Evolutionary conservation across 53 echinoderm and acorn worm genomes (phyloP).

Genomic region (Crossaster papposus): DNA sequence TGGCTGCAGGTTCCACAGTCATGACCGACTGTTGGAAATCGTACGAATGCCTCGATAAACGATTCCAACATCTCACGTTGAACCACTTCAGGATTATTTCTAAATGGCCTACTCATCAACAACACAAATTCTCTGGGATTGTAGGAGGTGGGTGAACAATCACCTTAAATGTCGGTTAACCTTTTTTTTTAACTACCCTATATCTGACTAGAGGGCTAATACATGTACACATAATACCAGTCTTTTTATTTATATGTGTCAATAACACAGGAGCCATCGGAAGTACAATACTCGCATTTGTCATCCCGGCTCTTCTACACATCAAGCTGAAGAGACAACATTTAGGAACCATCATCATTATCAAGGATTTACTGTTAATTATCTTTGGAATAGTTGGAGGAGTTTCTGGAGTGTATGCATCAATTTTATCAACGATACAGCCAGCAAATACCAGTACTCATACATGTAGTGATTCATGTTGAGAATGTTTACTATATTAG

Average conservation of each 20-base stretch:
- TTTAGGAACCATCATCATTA: constrained; percentile 42
- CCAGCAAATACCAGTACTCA: constrained; percentile 5
- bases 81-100: too few relatives aligned
- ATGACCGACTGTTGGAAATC: not conserved
- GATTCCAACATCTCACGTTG: constrained; percentile 24
- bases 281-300: constrained; percentile 79
- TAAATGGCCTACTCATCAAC: too few relatives aligned
- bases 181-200: not conserved
- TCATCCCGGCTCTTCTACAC: constrained; percentile 76
- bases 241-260: not conserved
- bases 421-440: constrained; percentile 67
- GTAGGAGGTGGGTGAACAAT: too few relatives aligned
- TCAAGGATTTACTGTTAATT: constrained; percentile 77
- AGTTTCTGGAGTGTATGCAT: constrained; percentile 72
- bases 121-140: too few relatives aligned
- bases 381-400: constrained; percentile 80
- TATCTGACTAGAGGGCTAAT: not conserved
- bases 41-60: constrained; percentile 6
- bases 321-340: constrained; percentile 62
- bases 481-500: too few relatives aligned
- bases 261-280: constrained; percentile 85
- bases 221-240: not conserved
- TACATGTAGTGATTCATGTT: too few relatives aligned
- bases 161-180: too few relatives aligned
- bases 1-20: constrained; percentile 14